phyloP scores from a whole-genome alignment of 2,113 vertebrate species.

The Thalassarche chlororhynchos region DNA sequence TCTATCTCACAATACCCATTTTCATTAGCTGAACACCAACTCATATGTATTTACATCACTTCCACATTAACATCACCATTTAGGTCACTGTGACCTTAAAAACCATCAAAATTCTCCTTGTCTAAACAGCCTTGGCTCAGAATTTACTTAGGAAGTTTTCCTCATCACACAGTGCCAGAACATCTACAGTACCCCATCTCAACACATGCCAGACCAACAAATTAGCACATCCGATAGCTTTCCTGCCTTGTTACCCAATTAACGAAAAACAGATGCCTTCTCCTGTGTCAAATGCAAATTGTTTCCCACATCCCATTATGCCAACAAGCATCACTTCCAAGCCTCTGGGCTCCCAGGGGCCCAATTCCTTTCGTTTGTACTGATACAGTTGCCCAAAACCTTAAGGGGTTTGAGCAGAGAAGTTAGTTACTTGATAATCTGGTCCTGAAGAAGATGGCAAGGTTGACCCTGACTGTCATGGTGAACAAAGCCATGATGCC shows the following conservation, averaged over 20 bases:
- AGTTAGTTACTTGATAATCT: background rate
- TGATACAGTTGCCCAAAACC: background rate
- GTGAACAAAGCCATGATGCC: background rate
- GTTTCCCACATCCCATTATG: background rate
- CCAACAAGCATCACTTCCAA: background rate
- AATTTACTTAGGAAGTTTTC: background rate
- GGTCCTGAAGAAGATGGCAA: background rate
- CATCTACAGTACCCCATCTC: background rate
- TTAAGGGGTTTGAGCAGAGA: background rate
- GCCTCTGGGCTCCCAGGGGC: background rate
- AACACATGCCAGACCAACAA: background rate
- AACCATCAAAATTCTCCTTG: background rate
- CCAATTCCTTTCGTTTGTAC: background rate
- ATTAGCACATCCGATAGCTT: background rate
- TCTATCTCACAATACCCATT: background rate
- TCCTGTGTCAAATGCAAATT: slow-evolving; percentile 6
- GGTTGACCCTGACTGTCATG: background rate
- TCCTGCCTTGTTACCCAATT: slow-evolving; percentile 1
- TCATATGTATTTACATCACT: background rate
- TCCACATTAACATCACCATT: background rate
- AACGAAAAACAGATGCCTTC: slow-evolving; percentile 1
- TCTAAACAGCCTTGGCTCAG: background rate
- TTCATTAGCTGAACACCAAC: background rate
- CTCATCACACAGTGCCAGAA: background rate
- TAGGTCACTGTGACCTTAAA: background rate